Base-by-base conservation (phyloP, 2,113 vertebrate genomes). In the Pachycephala philippinensis region DNA sequence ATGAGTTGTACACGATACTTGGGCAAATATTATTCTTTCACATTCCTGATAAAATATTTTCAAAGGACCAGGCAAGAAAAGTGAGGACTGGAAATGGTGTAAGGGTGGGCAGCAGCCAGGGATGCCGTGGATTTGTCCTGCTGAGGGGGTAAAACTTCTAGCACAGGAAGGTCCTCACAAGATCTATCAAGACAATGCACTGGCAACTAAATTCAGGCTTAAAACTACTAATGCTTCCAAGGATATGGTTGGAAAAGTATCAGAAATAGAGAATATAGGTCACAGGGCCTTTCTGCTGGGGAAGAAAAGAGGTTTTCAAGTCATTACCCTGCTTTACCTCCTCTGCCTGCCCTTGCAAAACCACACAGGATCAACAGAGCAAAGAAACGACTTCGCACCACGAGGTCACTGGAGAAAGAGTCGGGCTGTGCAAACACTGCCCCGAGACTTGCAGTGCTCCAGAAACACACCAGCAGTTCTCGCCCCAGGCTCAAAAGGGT, bases 1-100 rank as follows among this genome's bases (percentile, higher is more conserved):
- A 7, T 1, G 40, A 87, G 30, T 18, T 40, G 52, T 24, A 23
- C 15, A 14, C 0, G 0, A 65, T 5, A 22, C 23, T 2, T 3
- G 44, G 44, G 49, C 24, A 90, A 92, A 64, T 42, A 68, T 14
- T 78, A 16, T 49, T 65, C 63, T 83, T 82, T 20, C 39, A n/a
- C 31, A 4, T 56, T 49, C 42, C 35, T 63, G 33, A 71, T 59
- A 47, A 80, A 79, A 40, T 7, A 13, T 47, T 64, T 78, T 40
- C 23, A 75, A 84, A 75, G 39, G 39, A 39, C 6, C 27, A 37
- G 15, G 30, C 44, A 60, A 87, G 49, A 65, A 71, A 68, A 53
- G 10, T 1, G 1, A 77, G 31, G 42, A 6, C 4, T 74, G 69
- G 64, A 20, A 87, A 23, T 2, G 17, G 37, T 13, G 35, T 14